Conservation (phyloP, 2,888 invertebrate species). For the Dasypolia templi region DNA sequence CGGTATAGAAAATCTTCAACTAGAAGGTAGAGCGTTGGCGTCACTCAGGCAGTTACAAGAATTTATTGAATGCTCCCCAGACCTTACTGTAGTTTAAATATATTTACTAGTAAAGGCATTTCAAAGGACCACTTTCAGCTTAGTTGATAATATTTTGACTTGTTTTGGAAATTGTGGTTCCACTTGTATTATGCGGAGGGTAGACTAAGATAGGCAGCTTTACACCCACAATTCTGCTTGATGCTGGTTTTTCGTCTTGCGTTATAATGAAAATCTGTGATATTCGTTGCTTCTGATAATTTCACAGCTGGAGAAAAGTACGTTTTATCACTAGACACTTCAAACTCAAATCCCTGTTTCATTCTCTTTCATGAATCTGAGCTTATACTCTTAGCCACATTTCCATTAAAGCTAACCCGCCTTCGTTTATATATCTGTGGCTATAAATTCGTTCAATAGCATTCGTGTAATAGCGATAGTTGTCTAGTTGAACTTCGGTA, state of each 20-base stretch:
- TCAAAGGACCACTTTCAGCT: constrained; percentile 15
- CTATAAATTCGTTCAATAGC: constrained; percentile 29
- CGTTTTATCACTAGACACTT: not conserved
- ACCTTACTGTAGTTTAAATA: constrained; percentile 49
- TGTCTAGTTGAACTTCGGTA: constrained; percentile 36
- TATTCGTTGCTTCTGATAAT: not conserved
- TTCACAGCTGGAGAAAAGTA: not conserved
- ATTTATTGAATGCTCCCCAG: constrained; percentile 49
- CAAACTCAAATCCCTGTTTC: not conserved
- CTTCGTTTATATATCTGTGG: constrained; percentile 10
- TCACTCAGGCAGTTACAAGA: constrained; percentile 31
- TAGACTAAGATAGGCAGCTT: not conserved
- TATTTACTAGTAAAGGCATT: constrained; percentile 35
- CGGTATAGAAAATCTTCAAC: constrained; percentile 47
- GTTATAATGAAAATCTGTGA: not conserved
- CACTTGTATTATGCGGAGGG: not conserved
- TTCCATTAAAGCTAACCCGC: constrained; percentile 3
- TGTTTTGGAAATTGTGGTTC: constrained; percentile 9
- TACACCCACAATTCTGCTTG: not conserved
- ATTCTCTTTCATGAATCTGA: constrained; percentile 2
- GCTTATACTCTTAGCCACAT: not conserved
- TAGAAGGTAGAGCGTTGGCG: constrained; percentile 50
- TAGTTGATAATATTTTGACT: constrained; percentile 19
- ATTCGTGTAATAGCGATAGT: constrained; percentile 18
- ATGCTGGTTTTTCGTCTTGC: not conserved